Evolutionary conservation across 2,888 invertebrate genomes (phyloP).

Genomic region (Tillus elongatus): DNA sequence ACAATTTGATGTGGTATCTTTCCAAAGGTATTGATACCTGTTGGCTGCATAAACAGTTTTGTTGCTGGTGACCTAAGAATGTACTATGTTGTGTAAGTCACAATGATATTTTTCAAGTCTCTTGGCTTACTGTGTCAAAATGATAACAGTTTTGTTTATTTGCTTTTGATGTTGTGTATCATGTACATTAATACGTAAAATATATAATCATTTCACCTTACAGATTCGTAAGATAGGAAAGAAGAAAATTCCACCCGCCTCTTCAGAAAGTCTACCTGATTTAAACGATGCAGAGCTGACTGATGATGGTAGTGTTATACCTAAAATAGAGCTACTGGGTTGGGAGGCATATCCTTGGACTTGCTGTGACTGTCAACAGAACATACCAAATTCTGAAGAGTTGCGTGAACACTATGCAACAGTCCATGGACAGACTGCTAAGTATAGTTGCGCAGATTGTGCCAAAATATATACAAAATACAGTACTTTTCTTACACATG

Average conservation of each 20-base stretch:
- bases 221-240: background rate
- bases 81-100: too few species aligned
- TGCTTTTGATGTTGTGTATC: background rate
- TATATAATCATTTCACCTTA: background rate
- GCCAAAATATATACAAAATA: conserved; percentile 54
- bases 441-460: conserved; percentile 59
- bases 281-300: conserved; percentile 31
- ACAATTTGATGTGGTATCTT: too few species aligned
- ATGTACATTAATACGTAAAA: background rate
- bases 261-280: conserved; percentile 21
- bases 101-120: too few species aligned
- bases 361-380: conserved; percentile 46
- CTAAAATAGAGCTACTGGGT: conserved; percentile 32
- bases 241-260: conserved; percentile 8
- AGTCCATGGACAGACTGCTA: conserved; percentile 53
- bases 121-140: too few species aligned
- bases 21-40: too few species aligned
- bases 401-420: conserved; percentile 53
- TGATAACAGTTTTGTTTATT: too few species aligned
- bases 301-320: conserved; percentile 36
- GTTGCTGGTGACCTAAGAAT: too few species aligned
- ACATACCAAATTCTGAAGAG: conserved; percentile 42
- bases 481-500: conserved; percentile 55
- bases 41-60: too few species aligned
- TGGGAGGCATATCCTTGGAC: conserved; percentile 47